These are phyloP conservation scores for Pteruthius melanotis DNA, from an alignment of 2,113 vertebrate genomes.

Conservation along the genomic window DNA sequence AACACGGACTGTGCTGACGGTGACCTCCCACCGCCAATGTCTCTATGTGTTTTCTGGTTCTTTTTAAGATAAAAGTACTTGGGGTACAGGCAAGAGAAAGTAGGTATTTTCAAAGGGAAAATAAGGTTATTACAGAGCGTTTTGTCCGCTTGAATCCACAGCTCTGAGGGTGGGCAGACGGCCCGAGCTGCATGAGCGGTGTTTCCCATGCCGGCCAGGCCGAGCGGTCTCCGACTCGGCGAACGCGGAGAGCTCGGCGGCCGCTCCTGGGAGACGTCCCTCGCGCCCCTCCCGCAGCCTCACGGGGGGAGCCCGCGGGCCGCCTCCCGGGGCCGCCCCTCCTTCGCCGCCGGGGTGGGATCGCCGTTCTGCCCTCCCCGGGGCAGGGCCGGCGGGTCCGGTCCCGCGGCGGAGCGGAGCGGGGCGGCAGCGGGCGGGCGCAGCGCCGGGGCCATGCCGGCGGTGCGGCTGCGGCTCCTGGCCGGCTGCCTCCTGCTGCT, in stretches of 20 bases:
- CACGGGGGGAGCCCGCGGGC: neutral
- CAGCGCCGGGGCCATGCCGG: no score
- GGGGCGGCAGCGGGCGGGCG: neutral
- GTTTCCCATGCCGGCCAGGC: neutral
- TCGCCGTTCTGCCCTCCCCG: neutral
- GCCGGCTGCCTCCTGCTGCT: no score
- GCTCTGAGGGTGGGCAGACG: fast-evolving
- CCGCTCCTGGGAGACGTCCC: neutral
- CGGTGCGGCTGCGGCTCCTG: no score
- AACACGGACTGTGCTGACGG: fast-evolving
- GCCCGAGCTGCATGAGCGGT: fast-evolving
- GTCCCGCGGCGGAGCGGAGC: neutral
- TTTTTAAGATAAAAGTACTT: neutral
- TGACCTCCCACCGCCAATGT: fast-evolving
- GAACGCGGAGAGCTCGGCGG: no score
- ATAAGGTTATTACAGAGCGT: neutral
- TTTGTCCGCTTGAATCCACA: neutral
- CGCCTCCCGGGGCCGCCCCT: neutral
- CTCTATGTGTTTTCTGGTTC: neutral
- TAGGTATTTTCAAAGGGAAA: neutral
- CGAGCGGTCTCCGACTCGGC: fast-evolving
- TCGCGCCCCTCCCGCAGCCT: neutral
- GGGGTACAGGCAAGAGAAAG: neutral
- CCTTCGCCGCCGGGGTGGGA: neutral
- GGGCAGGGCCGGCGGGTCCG: neutral